Conservation (phyloP, 2,113 vertebrate species). For the Antechinus stuartii region DNA sequence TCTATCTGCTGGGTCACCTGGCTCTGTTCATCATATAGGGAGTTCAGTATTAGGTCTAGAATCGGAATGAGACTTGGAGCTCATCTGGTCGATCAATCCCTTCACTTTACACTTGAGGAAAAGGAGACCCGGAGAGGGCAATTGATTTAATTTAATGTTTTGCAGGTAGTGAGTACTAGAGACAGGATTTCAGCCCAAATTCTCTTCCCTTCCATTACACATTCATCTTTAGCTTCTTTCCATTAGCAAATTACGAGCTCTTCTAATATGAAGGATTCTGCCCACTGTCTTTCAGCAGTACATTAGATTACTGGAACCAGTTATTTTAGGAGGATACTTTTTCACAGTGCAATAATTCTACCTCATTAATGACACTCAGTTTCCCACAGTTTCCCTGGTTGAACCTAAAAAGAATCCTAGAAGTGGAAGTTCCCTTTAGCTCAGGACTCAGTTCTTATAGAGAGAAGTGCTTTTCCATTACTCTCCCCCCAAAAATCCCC, state of each 20-base stretch:
- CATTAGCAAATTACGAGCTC: not conserved
- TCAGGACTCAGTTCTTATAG: not conserved
- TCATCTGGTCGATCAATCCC: not conserved
- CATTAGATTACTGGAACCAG: constrained; percentile 54
- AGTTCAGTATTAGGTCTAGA: not conserved
- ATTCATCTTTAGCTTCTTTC: not conserved
- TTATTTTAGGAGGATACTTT: constrained; percentile 59
- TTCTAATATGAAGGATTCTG: not conserved
- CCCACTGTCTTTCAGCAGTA: not conserved
- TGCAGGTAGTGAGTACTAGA: not conserved
- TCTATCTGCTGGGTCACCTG: not conserved
- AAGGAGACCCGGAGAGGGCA: not conserved
- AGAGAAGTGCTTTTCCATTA: not conserved
- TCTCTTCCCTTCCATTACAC: not conserved
- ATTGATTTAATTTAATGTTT: not conserved
- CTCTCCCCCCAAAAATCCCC: not conserved
- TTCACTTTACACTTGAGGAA: not conserved
- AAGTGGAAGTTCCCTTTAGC: constrained; percentile 52
- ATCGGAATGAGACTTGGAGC: not conserved
- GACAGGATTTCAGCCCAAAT: not conserved
- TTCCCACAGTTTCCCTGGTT: constrained; percentile 62
- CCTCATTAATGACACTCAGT: constrained; percentile 45
- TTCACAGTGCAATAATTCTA: constrained; percentile 30
- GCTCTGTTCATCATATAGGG: not conserved
- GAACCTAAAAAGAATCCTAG: constrained; percentile 56